A percentile compares a stretch with the other conserved stretches of the same genome.
Conservation (phyloP, 2,797 vertebrate genomes). For the Rhincodon typus region DNA sequence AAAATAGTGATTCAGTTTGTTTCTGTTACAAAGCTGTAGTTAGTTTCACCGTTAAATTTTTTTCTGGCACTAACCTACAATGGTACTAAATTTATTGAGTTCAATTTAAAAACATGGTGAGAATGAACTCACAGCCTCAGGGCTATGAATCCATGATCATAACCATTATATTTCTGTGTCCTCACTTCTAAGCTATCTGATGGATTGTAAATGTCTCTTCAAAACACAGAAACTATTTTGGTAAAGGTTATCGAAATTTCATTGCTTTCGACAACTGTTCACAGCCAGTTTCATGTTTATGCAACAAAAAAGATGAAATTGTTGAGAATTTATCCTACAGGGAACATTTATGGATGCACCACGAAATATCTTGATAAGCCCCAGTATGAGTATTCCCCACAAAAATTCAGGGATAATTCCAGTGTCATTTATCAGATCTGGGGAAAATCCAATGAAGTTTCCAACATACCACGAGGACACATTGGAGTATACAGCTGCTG, state of each 20-base stretch:
- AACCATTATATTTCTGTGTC: background rate
- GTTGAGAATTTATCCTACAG: background rate
- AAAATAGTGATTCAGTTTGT: background rate
- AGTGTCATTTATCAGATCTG: background rate
- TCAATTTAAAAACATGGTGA: background rate
- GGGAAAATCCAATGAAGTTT: background rate
- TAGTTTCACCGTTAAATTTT: background rate
- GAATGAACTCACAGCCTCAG: background rate
- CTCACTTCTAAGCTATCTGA: background rate
- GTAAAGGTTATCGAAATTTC: background rate
- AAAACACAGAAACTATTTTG: background rate
- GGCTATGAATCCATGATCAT: background rate
- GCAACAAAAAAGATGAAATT: background rate
- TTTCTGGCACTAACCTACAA: background rate
- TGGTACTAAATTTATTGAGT: background rate
- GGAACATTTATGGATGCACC: background rate
- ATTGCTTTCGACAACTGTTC: background rate
- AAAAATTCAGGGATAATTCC: constrained; percentile 14
- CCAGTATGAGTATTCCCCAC: background rate
- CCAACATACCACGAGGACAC: background rate
- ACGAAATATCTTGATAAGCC: background rate
- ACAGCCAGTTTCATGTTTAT: background rate
- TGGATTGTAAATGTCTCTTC: background rate
- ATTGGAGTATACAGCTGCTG: background rate
- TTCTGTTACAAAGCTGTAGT: background rate